These are phyloP conservation scores for Macaca nemestrina DNA, from an alignment of 2,113 vertebrate genomes.

Conservation along the genomic window DNA sequence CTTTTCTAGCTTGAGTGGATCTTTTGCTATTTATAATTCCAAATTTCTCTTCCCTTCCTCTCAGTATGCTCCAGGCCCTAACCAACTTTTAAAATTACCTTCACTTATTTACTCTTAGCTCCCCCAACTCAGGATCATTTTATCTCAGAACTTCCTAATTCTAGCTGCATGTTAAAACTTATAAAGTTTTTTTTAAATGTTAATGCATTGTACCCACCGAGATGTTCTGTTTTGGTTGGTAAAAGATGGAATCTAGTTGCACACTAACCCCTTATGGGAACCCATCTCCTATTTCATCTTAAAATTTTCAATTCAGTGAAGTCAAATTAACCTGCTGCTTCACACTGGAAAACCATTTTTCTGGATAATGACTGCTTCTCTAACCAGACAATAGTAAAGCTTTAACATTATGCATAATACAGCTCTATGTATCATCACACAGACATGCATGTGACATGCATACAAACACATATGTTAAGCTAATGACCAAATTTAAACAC, in stretches of 20 bases:
- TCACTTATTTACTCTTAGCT: background rate
- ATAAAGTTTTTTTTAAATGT: background rate
- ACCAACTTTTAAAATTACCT: background rate
- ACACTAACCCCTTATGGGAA: background rate
- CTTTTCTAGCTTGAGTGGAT: background rate
- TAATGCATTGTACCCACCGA: background rate
- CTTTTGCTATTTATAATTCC: background rate
- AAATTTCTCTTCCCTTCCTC: background rate
- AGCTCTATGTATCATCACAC: background rate
- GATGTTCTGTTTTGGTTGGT: background rate
- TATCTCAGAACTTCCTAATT: background rate
- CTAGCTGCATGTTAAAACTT: background rate
- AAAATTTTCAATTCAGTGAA: background rate
- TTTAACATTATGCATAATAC: background rate
- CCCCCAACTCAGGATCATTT: background rate
- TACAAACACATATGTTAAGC: background rate
- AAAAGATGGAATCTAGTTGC: background rate
- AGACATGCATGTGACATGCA: background rate
- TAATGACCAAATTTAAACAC: constrained; percentile 31
- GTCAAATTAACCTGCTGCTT: background rate
- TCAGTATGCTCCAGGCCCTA: background rate
- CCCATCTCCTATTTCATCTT: background rate
- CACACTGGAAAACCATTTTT: background rate
- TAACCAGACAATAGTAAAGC: background rate
- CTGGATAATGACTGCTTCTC: background rate